Evolutionary conservation across 2,113 vertebrate species (phyloP).

Genomic region (Vulpes lagopus): DNA sequence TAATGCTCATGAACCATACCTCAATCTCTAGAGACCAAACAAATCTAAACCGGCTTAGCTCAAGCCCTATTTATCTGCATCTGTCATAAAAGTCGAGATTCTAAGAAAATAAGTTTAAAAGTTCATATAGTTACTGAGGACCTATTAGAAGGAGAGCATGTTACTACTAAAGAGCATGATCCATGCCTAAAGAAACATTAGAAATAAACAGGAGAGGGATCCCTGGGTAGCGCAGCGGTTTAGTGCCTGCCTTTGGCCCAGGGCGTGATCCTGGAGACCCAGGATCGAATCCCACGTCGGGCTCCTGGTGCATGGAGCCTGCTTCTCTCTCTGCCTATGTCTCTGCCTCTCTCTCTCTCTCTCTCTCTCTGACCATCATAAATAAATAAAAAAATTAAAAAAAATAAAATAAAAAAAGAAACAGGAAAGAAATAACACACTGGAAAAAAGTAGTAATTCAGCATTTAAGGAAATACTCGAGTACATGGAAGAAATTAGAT

Average conservation of each 20-base stretch:
- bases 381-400: no score
- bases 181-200: not conserved
- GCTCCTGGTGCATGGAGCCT: no score
- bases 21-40: not conserved
- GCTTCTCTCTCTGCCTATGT: no score
- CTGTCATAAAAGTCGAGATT: not conserved
- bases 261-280: no score
- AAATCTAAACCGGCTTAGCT: slow-evolving; percentile 27
- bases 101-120: slow-evolving; percentile 11
- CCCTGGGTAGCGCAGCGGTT: no score
- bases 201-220: not conserved
- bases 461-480: not conserved
- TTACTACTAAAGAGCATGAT: not conserved
- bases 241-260: no score
- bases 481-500: slow-evolving; percentile 17
- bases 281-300: no score
- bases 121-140: not conserved
- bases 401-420: no score
- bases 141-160: not conserved
- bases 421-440: not conserved
- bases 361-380: no score
- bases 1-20: not conserved
- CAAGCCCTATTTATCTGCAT: not conserved
- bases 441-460: not conserved
- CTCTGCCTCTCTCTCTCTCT: no score